Base-by-base conservation (phyloP, 1,140 invertebrate genomes). In the Metaphire vulgaris region DNA sequence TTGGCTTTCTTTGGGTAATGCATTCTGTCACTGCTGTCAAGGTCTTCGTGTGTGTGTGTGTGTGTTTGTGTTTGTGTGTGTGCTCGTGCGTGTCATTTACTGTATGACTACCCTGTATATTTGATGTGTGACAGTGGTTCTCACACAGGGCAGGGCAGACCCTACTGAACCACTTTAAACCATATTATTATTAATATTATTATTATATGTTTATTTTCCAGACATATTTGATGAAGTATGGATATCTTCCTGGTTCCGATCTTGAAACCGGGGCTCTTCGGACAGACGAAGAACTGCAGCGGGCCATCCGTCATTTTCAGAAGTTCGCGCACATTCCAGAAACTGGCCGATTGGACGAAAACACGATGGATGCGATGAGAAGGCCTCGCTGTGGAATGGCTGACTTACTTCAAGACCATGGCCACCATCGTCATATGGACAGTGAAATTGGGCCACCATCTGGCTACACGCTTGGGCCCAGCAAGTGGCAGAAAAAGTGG, bases 401-500 rank as follows among this genome's bases (percentile, higher is more conserved):
- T 16, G 95, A 98, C 86, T 86, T 89, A 26, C 75, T 82, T 15
- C 78, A 79, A n/a, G 78, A 70, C n/a, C 73, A 80, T 2, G 75
- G 77, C 14, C 41, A 33, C 14, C 26, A 15, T 29, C 21, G 33
- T 31, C 33, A 33, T 41, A 74, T 0, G 69, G 41, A 56, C 41
- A 21, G 41, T 56, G 21, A 56, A 56, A 56, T 6, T 21, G 21
- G 41, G 6, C 41, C 30, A 32, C 69, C 69, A 12, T 33, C 30
- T 2, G 89, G 94, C 75, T 96, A 91, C 83, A 90, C 91, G 0
- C 88, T 94, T 26, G 93, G 96, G 79, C 93, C 93, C 29, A 90
- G 91, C 80, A 92, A 91, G 81, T 97, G 95, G 95, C 88, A 90
- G 78, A 90, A 92, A 83, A 91, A 90, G 67, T 91, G 93, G 88